A percentile compares a stretch with the other conserved stretches of the same genome.
Evolutionary conservation across 2,797 vertebrate genomes (phyloP).

Genomic region (Luscinia megarhynchos): DNA sequence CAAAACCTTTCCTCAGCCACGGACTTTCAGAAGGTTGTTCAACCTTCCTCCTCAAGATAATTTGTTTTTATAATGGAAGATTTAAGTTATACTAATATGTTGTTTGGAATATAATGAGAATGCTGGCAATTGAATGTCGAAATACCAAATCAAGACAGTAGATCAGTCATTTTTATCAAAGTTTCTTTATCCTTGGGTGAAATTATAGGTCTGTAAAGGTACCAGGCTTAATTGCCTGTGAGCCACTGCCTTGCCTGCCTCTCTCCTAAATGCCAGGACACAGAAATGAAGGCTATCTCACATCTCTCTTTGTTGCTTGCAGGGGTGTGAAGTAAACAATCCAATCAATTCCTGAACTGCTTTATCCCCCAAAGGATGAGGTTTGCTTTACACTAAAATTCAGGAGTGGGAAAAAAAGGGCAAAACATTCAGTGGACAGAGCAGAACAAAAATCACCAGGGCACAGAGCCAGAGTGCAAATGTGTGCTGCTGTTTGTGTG

Average conservation of each 20-base stretch:
- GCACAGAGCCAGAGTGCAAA: not conserved
- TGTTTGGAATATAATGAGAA: not conserved
- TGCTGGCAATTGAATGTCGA: not conserved
- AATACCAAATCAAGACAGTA: not conserved
- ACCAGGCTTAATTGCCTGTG: not conserved
- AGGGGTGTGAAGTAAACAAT: not conserved
- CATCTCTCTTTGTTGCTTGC: not conserved
- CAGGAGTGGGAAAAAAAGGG: not conserved
- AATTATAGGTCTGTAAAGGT: conserved; percentile 36
- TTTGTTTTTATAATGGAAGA: not conserved
- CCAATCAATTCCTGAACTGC: not conserved
- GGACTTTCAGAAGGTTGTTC: not conserved
- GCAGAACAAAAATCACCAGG: not conserved
- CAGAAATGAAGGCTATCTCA: not conserved
- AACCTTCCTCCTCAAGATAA: not conserved
- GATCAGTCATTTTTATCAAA: conserved; percentile 15
- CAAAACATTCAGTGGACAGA: not conserved
- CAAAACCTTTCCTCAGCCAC: not conserved
- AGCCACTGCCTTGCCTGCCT: not conserved
- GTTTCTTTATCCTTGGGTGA: not conserved
- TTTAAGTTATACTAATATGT: not conserved
- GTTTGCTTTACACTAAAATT: not conserved
- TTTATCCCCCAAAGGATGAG: not conserved
- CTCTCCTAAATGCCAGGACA: conserved; percentile 1
- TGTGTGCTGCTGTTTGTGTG: not conserved